Base-by-base conservation (phyloP, 2,888 invertebrate genomes). In the Agrotis ipsilon region DNA sequence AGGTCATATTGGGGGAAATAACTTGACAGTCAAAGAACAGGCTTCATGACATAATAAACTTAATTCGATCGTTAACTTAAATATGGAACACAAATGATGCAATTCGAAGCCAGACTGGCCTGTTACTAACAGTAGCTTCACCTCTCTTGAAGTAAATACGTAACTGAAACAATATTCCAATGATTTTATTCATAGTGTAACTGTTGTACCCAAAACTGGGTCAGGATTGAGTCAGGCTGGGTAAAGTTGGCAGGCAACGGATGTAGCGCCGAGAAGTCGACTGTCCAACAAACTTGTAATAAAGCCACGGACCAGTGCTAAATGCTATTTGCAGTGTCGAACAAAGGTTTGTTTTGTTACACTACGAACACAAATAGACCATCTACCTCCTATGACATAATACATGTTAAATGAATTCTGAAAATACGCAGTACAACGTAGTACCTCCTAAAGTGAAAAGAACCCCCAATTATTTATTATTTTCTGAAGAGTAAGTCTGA, bases 251-350 rank as follows among this genome's bases (percentile, higher is more conserved):
- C 78, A 80, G 84, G 79, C 83, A 84, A 73, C 86, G 86, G 87
- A 88, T 86, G 84, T 81, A 83, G 75, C 80, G 65, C 60, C 78
- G 80, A 80, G 80, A 80, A 83, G 78, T 82, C 78, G 80, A 72
- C 79, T 82, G 80, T 82, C 87, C 86, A 86, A 85, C 87, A 82
- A 88, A 89, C 82, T 88, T 88, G 85, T 82, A 82, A 86, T 84
- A 83, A 84, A 84, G 75, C 80, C 72, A 72, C 75, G 67, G 64
- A 73, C 75, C 77, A 75, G 73, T 75, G 81, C 75, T 84, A 81
- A 87, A 86, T 78, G 82, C 66, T 82, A 78, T 84, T 84, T 80
- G 75, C 77, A 70, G 70, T 76, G 75, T 78, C 75, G 49, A 69
- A 79, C 82, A 81, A 80, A 81, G 80, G 78, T 81, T 82, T 80